Conservation (phyloP, 1,140 invertebrate genomes). For the Drosophila serrata region DNA sequence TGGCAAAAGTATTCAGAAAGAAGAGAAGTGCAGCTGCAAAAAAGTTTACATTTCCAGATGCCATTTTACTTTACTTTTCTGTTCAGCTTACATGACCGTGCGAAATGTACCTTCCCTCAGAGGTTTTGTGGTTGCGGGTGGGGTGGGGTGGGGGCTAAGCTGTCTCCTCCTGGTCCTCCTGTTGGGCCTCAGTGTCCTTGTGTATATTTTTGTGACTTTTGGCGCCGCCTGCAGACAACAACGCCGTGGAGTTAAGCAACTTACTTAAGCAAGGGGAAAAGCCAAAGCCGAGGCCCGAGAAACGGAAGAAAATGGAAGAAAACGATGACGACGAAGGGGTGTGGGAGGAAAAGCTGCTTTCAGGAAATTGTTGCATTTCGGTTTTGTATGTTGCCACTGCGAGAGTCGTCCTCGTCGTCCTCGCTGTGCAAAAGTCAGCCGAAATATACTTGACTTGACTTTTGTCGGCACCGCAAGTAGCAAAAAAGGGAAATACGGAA, state of each 20-base stretch:
- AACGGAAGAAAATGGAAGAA: not conserved
- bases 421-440: constrained; percentile 71
- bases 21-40: constrained; percentile 76
- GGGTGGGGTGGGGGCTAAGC: not conserved
- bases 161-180: constrained; percentile 6
- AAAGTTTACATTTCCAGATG: constrained; percentile 83
- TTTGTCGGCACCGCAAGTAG: constrained; percentile 62
- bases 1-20: constrained; percentile 81
- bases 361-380: constrained; percentile 82
- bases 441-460: constrained; percentile 81
- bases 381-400: constrained; percentile 47
- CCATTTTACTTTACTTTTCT: constrained; percentile 76
- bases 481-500: constrained; percentile 17
- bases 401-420: constrained; percentile 3
- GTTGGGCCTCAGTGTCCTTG: constrained; percentile 25
- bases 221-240: constrained; percentile 79
- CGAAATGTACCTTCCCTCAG: constrained; percentile 43
- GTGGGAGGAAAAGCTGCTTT: constrained; percentile 53
- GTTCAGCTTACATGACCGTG: constrained; percentile 60
- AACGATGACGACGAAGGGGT: constrained; percentile 5
- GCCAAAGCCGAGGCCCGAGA: constrained; percentile 15
- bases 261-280: constrained; percentile 65
- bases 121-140: constrained; percentile 3
- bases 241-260: constrained; percentile 72
- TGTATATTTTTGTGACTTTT: constrained; percentile 64